Conservation (phyloP, 2,888 invertebrate genomes). For the Eumerus sabulonum region DNA sequence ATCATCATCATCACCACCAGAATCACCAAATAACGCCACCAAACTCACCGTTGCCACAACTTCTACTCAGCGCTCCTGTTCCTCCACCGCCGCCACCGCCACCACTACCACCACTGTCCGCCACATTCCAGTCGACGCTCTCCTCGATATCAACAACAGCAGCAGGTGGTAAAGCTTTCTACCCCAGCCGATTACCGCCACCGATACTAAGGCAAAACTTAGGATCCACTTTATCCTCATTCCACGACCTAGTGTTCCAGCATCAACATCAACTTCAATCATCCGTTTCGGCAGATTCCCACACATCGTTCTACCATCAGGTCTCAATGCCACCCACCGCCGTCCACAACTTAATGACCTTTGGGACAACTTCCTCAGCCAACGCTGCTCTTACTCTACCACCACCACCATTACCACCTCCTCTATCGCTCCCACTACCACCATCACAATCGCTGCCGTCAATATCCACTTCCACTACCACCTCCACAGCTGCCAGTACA, state of each 20-base stretch:
- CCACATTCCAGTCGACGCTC: slow-evolving; percentile 19
- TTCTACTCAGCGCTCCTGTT: slow-evolving; percentile 38
- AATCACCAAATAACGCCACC: slow-evolving; percentile 65
- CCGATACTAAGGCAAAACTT: slow-evolving; percentile 51
- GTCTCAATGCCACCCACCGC: slow-evolving; percentile 38
- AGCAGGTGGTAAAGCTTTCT: slow-evolving; percentile 47
- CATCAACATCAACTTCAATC: slow-evolving; percentile 51
- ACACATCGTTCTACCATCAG: slow-evolving; percentile 42
- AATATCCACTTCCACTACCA: slow-evolving; percentile 19
- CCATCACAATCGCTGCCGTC: slow-evolving; percentile 17
- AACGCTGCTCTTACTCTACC: slow-evolving; percentile 21
- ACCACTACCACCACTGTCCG: no score
- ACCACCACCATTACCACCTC: slow-evolving; percentile 13
- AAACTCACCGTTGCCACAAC: slow-evolving; percentile 64
- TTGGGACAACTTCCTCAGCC: slow-evolving; percentile 45
- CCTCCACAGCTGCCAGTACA: slow-evolving; percentile 62
- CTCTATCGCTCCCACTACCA: slow-evolving; percentile 8
- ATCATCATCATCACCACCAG: slow-evolving; percentile 30
- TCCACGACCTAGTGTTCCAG: slow-evolving; percentile 64
- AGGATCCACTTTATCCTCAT: slow-evolving; percentile 63
- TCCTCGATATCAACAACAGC: background rate
- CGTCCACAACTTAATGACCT: slow-evolving; percentile 66
- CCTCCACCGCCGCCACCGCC: slow-evolving; percentile 37
- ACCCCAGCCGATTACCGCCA: slow-evolving; percentile 44
- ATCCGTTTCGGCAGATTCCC: slow-evolving; percentile 15